Evolutionary conservation across 2,113 vertebrate species (phyloP).

Genomic region (Nothoprocta perdicaria): DNA sequence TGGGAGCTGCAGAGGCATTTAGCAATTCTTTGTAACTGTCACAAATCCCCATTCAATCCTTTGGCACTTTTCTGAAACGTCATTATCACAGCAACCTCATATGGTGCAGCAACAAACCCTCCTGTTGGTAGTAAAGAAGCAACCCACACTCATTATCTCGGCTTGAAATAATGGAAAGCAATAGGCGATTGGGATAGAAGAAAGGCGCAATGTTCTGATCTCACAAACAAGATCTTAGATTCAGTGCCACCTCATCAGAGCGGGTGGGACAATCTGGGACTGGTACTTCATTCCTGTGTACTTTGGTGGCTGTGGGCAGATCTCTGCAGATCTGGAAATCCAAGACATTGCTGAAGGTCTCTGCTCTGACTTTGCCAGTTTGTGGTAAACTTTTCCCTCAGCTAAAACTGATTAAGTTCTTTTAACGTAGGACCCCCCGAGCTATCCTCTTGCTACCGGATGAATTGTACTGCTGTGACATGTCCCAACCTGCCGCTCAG

Average conservation of each 20-base stretch:
- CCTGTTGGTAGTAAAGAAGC: not conserved
- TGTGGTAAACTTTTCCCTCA: constrained; percentile 28
- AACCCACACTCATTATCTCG: not conserved
- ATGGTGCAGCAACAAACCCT: not conserved
- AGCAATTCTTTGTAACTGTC: constrained; percentile 5
- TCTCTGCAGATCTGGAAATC: fast-evolving
- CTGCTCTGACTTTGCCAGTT: not conserved
- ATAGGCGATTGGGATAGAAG: not conserved
- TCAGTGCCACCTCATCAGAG: not conserved
- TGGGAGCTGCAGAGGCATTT: constrained; percentile 5
- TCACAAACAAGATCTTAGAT: not conserved
- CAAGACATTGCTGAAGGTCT: not conserved
- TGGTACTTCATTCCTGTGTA: not conserved
- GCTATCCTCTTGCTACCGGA: constrained; percentile 13
- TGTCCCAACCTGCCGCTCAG: constrained; percentile 44
- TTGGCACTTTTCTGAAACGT: not conserved
- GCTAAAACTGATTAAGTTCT: constrained; percentile 12
- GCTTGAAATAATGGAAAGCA: not conserved
- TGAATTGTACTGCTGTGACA: constrained; percentile 48
- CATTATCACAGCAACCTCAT: not conserved
- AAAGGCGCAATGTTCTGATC: not conserved
- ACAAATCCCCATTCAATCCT: constrained; percentile 1
- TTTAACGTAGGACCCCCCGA: constrained; percentile 19
- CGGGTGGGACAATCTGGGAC: not conserved
- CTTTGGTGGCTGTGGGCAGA: not conserved